Conservation (phyloP, 2,797 vertebrate species). For the Holocentrus rufus region DNA sequence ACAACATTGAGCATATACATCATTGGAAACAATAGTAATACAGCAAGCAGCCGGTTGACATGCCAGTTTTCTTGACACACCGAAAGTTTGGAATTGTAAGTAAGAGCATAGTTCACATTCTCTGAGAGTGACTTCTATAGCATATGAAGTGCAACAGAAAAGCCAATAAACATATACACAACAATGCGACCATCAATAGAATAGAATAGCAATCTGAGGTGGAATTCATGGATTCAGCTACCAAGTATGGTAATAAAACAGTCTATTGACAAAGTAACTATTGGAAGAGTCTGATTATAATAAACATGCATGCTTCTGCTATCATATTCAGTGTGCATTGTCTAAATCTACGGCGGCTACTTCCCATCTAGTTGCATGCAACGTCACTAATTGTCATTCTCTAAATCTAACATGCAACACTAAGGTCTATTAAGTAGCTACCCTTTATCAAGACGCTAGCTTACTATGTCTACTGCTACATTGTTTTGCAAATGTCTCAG, state of each 20-base stretch:
- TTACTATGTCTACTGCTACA: conserved; percentile 17
- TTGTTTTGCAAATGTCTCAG: background rate
- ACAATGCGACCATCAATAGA: background rate
- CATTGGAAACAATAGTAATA: conserved; percentile 17
- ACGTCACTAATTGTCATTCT: background rate
- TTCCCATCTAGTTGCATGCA: conserved; percentile 37
- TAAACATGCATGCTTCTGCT: conserved; percentile 32
- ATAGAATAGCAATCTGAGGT: background rate
- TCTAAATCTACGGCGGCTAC: conserved; percentile 12
- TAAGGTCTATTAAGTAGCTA: background rate
- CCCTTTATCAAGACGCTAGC: background rate
- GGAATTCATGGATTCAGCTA: background rate
- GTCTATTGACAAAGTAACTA: background rate
- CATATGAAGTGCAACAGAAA: background rate
- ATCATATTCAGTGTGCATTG: background rate
- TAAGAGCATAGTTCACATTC: background rate
- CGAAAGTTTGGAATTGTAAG: background rate
- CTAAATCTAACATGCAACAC: conserved; percentile 45
- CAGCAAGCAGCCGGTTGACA: conserved; percentile 15
- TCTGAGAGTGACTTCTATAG: background rate
- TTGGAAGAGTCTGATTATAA: conserved; percentile 27
- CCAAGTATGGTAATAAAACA: conserved; percentile 15
- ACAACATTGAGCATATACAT: conserved; percentile 26
- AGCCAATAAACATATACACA: background rate
- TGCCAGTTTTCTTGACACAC: background rate